Evolutionary conservation across 2,113 vertebrate genomes (phyloP).

Genomic region (Brachyhypopomus occidentalis): DNA sequence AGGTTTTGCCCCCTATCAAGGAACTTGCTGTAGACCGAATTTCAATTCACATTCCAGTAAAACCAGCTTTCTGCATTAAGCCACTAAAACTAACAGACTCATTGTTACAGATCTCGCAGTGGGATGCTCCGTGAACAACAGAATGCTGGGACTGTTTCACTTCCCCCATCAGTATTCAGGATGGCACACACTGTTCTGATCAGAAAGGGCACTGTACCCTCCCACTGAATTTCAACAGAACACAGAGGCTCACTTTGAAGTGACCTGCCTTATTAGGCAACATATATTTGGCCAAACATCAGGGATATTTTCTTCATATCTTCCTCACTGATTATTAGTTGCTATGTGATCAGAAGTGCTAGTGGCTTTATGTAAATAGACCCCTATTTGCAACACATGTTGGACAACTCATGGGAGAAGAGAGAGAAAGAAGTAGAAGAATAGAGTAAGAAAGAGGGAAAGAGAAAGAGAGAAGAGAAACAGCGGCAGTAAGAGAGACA

Average conservation of each 20-base stretch:
- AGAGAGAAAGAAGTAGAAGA: neutral
- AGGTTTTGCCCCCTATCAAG: no score
- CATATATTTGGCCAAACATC: neutral
- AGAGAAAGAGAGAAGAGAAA: no score
- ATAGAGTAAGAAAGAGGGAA: neutral
- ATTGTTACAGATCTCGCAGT: conserved; percentile 7
- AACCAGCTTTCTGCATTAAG: conserved; percentile 29
- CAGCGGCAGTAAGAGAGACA: neutral
- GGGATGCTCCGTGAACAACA: conserved; percentile 15
- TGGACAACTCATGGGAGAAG: neutral
- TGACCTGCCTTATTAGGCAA: neutral
- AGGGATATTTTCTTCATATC: neutral
- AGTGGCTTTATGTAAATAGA: neutral
- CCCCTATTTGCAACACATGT: conserved; percentile 1
- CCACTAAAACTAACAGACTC: conserved; percentile 1
- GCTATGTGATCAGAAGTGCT: neutral
- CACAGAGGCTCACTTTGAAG: conserved; percentile 1
- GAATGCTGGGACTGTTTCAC: conserved; percentile 9
- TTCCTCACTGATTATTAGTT: neutral
- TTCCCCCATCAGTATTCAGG: conserved; percentile 7
- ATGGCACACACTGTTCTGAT: conserved; percentile 11
- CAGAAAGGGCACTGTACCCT: conserved; percentile 11
- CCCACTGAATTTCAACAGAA: neutral
- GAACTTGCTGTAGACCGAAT: neutral
- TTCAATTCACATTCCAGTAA: neutral